Base-by-base conservation (phyloP, 2,113 vertebrate genomes). In the Ictidomys tridecemlineatus region DNA sequence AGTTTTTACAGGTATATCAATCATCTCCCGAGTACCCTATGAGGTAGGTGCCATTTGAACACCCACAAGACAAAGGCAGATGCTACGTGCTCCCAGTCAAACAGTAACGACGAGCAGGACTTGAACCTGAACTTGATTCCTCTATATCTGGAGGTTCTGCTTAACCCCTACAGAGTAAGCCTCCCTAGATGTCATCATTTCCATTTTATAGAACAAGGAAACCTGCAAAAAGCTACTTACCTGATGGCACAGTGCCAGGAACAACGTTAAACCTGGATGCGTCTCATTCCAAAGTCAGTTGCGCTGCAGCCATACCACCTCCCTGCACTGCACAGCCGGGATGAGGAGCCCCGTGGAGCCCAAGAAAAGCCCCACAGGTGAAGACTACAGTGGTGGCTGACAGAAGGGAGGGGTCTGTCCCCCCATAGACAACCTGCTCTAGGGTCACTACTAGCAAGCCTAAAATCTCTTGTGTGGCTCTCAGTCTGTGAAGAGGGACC, bases 61-160 rank as follows among this genome's bases (percentile, higher is more conserved):
- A 2, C 1, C 24, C 0, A 4, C 4, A 12, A 0, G 11, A 63
- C 24, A 28, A 61, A 10, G 30, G 5, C n/a, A 3, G 22, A 32
- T 37, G 16, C 58, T 51, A 48, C 32, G 10, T 58, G 61, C 8
- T 83, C 34, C 11, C 5, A 51, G 48, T 12, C 48, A 18, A 16
- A 18, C 0, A 77, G 20, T 16, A 8, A 86, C 39, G 56, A 87
- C n/a, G 1, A 16, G 11, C 28, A 37, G 85, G 58, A 2, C 53
- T 42, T 90, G n/a, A 9, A 48, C 74, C 53, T 58, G 34, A 53
- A 34, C 7, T 37, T 34, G 28, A n/a, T 42, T 70, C 76, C 51
- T 73, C n/a, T 16, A 3, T 18, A 72, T 7, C 53, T 20, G 6
- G 72, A 91, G 39, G 37, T 12, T 85, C 48, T 61, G 56, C 85